phyloP scores from a whole-genome alignment of 1,140 invertebrate species.

The Centruroides sculpturatus region DNA sequence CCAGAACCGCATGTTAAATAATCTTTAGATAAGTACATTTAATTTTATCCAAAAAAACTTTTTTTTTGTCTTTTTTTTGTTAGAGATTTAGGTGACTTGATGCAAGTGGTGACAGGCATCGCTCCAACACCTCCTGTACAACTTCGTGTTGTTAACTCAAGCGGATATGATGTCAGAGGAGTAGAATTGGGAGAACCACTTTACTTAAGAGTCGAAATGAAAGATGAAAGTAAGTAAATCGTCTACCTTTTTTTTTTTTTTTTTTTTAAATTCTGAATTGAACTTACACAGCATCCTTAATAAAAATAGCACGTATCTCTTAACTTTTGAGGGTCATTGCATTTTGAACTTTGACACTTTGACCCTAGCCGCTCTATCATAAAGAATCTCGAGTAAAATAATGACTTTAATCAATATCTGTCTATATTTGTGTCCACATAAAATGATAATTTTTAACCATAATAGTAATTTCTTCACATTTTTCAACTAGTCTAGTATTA shows the following conservation, averaged over 20 bases:
- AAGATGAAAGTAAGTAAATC: slow-evolving; percentile 18
- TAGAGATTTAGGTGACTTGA: slow-evolving; percentile 7
- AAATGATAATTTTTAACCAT: neutral
- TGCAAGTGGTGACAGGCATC: slow-evolving; percentile 23
- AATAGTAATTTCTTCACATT: neutral
- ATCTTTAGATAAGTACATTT: too few species aligned
- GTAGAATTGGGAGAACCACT: slow-evolving; percentile 25
- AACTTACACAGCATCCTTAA: too few species aligned
- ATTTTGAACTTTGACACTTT: too few species aligned
- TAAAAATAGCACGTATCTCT: too few species aligned
- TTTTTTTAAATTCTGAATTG: too few species aligned
- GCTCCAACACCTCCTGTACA: slow-evolving; percentile 23
- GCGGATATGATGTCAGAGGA: slow-evolving; percentile 22
- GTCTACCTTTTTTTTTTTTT: too few species aligned
- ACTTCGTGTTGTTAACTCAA: slow-evolving; percentile 22
- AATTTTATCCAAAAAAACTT: too few species aligned
- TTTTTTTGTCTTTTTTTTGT: neutral
- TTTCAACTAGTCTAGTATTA: too few species aligned
- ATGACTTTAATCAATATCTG: neutral
- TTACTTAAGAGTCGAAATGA: slow-evolving; percentile 23
- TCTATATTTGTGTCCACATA: neutral
- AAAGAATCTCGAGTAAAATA: neutral
- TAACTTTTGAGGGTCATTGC: too few species aligned
- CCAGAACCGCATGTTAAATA: too few species aligned
- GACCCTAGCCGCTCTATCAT: neutral